Percentiles rank a stretch among this genome's conserved stretches.
These are phyloP conservation scores for Todus mexicanus DNA, from an alignment of 2,797 vertebrate species.

Conservation along the genomic window DNA sequence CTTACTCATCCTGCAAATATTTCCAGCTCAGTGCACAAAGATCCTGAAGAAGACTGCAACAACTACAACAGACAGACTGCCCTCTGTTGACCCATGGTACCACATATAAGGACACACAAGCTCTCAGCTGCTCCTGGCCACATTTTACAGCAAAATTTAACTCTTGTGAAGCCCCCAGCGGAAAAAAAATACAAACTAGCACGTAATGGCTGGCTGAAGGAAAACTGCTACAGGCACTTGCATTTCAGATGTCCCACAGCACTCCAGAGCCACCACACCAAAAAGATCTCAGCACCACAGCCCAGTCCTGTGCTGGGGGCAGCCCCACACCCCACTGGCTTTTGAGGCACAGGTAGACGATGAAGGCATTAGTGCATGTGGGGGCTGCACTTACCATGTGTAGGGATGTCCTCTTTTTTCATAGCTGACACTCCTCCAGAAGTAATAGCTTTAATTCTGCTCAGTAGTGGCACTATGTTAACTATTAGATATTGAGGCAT, in stretches of 20 bases:
- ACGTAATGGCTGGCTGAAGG: not conserved
- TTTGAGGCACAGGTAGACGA: not conserved
- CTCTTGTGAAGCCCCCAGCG: not conserved
- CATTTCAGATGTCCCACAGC: not conserved
- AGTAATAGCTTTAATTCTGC: not conserved
- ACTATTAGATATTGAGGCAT: not conserved
- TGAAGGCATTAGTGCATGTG: not conserved
- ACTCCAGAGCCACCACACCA: not conserved
- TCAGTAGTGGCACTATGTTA: not conserved
- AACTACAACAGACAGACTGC: not conserved
- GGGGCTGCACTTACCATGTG: not conserved
- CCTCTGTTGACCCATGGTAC: not conserved
- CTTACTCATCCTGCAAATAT: not conserved
- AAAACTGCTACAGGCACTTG: not conserved
- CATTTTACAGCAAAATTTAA: not conserved
- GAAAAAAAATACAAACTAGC: not conserved
- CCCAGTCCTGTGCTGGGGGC: not conserved
- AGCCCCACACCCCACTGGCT: not conserved
- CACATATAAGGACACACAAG: not conserved
- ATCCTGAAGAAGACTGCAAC: not conserved
- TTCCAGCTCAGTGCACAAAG: not conserved
- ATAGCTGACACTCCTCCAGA: not conserved
- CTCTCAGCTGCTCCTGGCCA: not conserved
- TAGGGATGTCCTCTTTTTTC: not conserved
- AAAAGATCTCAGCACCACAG: not conserved